Percentiles rank a stretch among this genome's conserved stretches.
These are phyloP conservation scores for Zaprionus nigranus DNA, from an alignment of 1,140 invertebrate genomes.

Conservation along the genomic window DNA sequence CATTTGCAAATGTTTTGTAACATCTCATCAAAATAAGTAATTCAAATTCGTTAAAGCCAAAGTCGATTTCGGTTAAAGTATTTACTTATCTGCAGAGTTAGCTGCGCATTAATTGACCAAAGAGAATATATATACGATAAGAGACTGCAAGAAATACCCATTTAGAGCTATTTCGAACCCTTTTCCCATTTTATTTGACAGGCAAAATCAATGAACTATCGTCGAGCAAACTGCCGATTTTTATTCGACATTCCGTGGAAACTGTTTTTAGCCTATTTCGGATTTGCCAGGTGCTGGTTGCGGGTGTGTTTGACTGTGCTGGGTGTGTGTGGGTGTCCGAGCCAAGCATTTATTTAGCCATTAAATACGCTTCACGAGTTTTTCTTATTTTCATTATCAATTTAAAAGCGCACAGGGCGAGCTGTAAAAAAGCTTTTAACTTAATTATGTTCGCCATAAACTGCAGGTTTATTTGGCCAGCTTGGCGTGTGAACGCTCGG, in stretches of 20 bases:
- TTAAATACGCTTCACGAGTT: slow-evolving; percentile 79
- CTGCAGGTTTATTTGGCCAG: slow-evolving; percentile 77
- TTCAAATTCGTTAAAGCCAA: slow-evolving; percentile 1
- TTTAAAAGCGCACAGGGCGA: slow-evolving; percentile 63
- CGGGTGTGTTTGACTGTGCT: background rate
- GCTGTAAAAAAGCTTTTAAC: slow-evolving; percentile 82
- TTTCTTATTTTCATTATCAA: slow-evolving; percentile 82
- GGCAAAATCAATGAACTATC: slow-evolving; percentile 57
- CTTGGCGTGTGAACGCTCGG: slow-evolving; percentile 67
- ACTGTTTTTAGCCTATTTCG: background rate
- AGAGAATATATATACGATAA: background rate
- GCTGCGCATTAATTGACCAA: background rate
- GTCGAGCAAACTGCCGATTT: slow-evolving; percentile 48
- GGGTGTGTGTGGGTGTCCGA: slow-evolving; percentile 38
- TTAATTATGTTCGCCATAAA: slow-evolving; percentile 83
- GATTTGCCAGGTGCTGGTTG: slow-evolving; percentile 48
- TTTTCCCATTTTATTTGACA: slow-evolving; percentile 49
- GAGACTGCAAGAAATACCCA: background rate
- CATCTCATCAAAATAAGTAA: background rate
- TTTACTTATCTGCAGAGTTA: background rate
- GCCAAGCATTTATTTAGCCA: slow-evolving; percentile 76
- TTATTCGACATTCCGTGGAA: slow-evolving; percentile 42
- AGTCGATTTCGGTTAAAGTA: background rate
- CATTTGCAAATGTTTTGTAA: slow-evolving; percentile 24
- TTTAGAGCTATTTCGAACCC: slow-evolving; percentile 11